Conservation (phyloP, 2,888 invertebrate species). For the Xanthorhoe spadicearia region DNA sequence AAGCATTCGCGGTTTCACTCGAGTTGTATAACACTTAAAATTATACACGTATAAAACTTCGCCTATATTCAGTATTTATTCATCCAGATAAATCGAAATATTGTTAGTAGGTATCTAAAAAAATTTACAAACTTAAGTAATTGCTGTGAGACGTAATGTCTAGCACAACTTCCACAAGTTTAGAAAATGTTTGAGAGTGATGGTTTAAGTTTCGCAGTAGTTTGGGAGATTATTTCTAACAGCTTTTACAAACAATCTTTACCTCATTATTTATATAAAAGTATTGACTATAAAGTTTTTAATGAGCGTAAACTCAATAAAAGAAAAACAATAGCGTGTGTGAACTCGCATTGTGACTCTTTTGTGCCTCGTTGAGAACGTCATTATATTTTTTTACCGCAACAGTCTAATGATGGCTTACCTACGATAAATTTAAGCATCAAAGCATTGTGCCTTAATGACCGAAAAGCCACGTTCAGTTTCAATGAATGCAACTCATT, state of each 20-base stretch:
- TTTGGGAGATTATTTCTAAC: too few species aligned
- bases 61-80: too few species aligned
- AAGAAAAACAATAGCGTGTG: constrained; percentile 75
- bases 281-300: constrained; percentile 57
- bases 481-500: constrained; percentile 24
- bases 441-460: constrained; percentile 49
- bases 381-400: constrained; percentile 74
- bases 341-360: constrained; percentile 69
- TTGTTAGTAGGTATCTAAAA: too few species aligned
- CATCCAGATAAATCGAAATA: too few species aligned
- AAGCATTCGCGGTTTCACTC: background rate
- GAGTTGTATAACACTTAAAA: background rate
- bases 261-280: constrained; percentile 16
- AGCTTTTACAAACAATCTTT: background rate
- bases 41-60: too few species aligned
- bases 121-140: too few species aligned
- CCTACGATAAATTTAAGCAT: constrained; percentile 36
- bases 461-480: constrained; percentile 36
- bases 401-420: constrained; percentile 67
- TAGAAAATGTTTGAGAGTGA: too few species aligned
- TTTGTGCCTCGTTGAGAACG: constrained; percentile 65
- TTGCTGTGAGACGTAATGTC: too few species aligned
- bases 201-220: too few species aligned
- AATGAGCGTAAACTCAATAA: constrained; percentile 81
- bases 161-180: too few species aligned